These are phyloP conservation scores for Pyrgilauda ruficollis DNA, from an alignment of 2,113 vertebrate genomes.

Conservation along the genomic window DNA sequence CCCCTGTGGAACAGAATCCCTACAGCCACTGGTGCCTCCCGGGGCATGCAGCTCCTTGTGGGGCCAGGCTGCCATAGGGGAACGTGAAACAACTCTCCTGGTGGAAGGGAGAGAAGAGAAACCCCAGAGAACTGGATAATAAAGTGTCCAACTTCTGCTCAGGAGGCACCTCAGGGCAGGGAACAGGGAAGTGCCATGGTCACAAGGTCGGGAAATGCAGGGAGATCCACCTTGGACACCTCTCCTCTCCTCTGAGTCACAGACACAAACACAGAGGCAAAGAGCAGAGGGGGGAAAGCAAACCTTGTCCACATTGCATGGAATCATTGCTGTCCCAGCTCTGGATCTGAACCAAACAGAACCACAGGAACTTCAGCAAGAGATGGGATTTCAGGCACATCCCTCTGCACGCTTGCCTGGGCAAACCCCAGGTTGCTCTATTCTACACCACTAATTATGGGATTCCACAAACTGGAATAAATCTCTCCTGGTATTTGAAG, in stretches of 20 bases:
- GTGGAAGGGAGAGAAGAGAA: neutral
- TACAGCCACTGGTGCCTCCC: fast-evolving
- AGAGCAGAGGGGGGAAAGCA: neutral
- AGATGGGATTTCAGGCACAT: neutral
- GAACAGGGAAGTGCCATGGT: neutral
- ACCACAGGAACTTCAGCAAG: fast-evolving
- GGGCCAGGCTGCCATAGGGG: fast-evolving
- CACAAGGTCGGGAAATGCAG: neutral
- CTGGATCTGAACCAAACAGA: neutral
- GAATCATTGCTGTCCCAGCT: neutral
- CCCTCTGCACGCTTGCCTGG: neutral
- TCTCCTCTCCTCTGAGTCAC: fast-evolving
- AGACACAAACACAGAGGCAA: fast-evolving
- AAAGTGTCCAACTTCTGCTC: fast-evolving
- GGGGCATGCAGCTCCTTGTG: fast-evolving
- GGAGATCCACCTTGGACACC: fast-evolving
- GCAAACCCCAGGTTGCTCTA: neutral
- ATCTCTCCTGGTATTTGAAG: neutral
- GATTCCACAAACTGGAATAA: neutral
- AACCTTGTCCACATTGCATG: fast-evolving
- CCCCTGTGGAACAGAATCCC: neutral
- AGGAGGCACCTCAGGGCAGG: neutral
- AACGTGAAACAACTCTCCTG: fast-evolving
- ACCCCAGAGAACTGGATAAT: fast-evolving
- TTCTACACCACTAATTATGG: neutral